Evolutionary conservation across 1,140 invertebrate species (phyloP), one percentile per base, ranked within the genome.

Genomic region (Hylaeus volcanicus): DNA sequence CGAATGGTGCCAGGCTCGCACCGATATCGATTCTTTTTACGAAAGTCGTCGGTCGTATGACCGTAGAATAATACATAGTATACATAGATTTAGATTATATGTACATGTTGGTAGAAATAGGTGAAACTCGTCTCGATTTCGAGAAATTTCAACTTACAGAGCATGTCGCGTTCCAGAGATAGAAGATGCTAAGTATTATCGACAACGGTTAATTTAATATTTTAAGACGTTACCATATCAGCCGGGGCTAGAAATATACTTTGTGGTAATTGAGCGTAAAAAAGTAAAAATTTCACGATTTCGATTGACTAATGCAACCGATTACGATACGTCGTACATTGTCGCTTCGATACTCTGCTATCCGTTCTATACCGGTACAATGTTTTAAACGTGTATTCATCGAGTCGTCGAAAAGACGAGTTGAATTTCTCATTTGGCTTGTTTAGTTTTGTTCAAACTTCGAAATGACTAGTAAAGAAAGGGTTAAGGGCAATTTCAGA

Each of bases 11-110:
- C 26, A 14, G 51, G n/a, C n/a, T 79, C 72, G 48, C 76, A 73
- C 48, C 48, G 60, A 64, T 72, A 79, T 79, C 43, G 77, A 79
- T 79, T 58, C 26, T 74, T 72, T 51, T 79, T 79, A 73, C 41
- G 51, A 65, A 79, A 79, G 70, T 79, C 51, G 43, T 51, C 43
- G 26, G 14, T 60, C 51, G 37, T 70, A 69, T 48, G 6, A 55
- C 48, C 26, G 61, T 3, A 65, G 48, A 68, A n/a, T 68, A 26
- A 26, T 26, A 26, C 26, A 26, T 26, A 26, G 5, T 69, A 37
- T 68, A 68, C 0, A 15, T 3, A 3, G 8, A 26, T 26, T 26
- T 26, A 26, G 14, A 53, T 53, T 43, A 43, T 14, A n/a, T 39
- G 9, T 63, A n/a, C 1, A 5, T 41, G 6, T 39, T 6, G 6